Conservation (phyloP, 2,888 invertebrate genomes). For the Antitype chi region DNA sequence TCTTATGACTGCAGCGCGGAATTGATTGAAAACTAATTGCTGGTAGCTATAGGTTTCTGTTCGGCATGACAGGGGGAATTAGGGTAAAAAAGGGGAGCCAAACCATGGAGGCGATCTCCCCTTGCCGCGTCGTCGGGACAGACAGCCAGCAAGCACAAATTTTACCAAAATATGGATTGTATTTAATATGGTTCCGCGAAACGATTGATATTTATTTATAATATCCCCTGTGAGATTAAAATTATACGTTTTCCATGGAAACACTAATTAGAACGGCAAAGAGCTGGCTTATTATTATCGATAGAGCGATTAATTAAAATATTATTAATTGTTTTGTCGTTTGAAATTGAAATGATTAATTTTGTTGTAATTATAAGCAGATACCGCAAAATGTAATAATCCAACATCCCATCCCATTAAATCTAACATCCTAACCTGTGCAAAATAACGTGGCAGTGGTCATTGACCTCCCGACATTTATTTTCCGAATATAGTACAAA, state of each 20-base stretch:
- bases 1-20: neutral
- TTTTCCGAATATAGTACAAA: neutral
- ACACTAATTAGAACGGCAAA: neutral
- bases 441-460: neutral
- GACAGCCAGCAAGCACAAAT: neutral
- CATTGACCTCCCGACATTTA: neutral
- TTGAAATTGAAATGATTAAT: neutral
- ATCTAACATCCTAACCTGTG: neutral
- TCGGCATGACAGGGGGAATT: neutral
- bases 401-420: no score
- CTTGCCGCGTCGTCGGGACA: neutral
- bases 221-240: neutral
- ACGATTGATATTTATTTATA: neutral
- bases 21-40: constrained; percentile 1
- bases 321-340: neutral
- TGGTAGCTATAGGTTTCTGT: neutral
- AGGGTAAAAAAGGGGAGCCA: neutral
- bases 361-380: no score
- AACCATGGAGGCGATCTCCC: neutral
- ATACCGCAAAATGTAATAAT: neutral
- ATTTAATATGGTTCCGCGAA: neutral
- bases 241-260: neutral
- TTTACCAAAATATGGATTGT: neutral
- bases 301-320: neutral
- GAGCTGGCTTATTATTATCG: no score